Base-by-base conservation (phyloP, 2,113 vertebrate genomes). In the Seriola dumerili region DNA sequence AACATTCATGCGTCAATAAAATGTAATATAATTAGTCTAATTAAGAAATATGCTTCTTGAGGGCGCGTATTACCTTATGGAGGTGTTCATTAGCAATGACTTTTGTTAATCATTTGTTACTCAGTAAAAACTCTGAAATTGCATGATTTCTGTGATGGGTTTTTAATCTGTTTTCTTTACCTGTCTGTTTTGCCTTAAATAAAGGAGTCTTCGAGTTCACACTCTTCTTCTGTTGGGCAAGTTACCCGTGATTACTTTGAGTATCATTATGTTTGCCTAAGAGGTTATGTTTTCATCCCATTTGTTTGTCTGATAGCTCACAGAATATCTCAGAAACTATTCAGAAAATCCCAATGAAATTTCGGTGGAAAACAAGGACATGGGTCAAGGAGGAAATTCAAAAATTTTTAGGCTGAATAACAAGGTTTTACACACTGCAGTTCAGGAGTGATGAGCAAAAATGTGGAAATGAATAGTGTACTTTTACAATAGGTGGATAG, bases 1-100 rank as follows among this genome's bases (percentile, higher is more conserved):
- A 76, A 72, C 48, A 68, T 46, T 36, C 25, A 80, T 63, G 36
- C 75, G 57, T 86, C 74, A 80, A 83, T 78, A 59, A 83, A 68
- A 48, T 79, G 4, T 23, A 67, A 57, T 74, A 72, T 70, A 68
- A 76, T 78, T 75, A 38, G 72, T 29, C 32, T 78, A 76, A 85
- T 75, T 80, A 58, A 42, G 61, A 71, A 85, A 85, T 67, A 82
- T 59, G 44, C 8, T 44, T 65, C 76, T 82, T 50, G 63, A 58
- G 72, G 63, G 29, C 19, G 2, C 46, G 36, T 50, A 42, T 78
- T 21, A 17, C 69, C 21, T 72, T 58, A 42, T 19, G 4, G 14
- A 48, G 25, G 25, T 72, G 17, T 78, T 63, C 32, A 59, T 69
- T 54, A 62, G 50, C 5, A 78, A 58, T 70, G 19, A 38, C 57